Percentiles rank a stretch among this genome's conserved stretches.
Evolutionary conservation across 1,140 invertebrate species (phyloP).

Genomic region (Drosophila melanogaster): DNA sequence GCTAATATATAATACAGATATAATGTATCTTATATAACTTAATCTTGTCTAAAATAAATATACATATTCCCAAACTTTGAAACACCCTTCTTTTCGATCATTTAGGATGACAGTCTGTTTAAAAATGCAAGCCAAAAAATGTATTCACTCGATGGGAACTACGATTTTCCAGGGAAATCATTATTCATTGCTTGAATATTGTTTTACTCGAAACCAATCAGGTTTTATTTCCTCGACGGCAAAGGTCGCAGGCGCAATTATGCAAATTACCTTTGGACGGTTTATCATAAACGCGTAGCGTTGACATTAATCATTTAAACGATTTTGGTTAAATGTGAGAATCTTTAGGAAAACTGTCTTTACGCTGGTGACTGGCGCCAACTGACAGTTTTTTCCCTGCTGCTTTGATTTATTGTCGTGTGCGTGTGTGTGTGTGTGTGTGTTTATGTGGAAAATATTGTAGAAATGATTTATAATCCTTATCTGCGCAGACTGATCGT

Average conservation of each 20-base stretch:
- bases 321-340: conserved; percentile 66
- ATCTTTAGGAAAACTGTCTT: conserved; percentile 54
- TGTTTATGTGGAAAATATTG: conserved; percentile 75
- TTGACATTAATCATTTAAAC: conserved; percentile 75
- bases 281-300: conserved; percentile 70
- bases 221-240: conserved; percentile 43
- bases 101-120: neutral
- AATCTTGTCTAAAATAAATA: too few relatives aligned
- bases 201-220: conserved; percentile 25
- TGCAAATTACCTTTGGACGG: conserved; percentile 65
- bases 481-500: conserved; percentile 71
- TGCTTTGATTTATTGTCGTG: conserved; percentile 70
- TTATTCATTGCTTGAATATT: conserved; percentile 12
- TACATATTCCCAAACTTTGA: neutral
- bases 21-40: too few relatives aligned
- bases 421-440: conserved; percentile 45
- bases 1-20: too few relatives aligned
- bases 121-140: too few relatives aligned
- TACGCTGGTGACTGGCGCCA: conserved; percentile 68
- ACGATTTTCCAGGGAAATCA: conserved; percentile 1
- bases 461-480: conserved; percentile 82
- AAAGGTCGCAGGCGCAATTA: conserved; percentile 55
- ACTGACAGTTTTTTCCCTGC: conserved; percentile 68
- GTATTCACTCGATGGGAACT: neutral
- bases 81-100: neutral